Evolutionary conservation across 2,888 invertebrate genomes (phyloP).

Genomic region (Pteria penguin): DNA sequence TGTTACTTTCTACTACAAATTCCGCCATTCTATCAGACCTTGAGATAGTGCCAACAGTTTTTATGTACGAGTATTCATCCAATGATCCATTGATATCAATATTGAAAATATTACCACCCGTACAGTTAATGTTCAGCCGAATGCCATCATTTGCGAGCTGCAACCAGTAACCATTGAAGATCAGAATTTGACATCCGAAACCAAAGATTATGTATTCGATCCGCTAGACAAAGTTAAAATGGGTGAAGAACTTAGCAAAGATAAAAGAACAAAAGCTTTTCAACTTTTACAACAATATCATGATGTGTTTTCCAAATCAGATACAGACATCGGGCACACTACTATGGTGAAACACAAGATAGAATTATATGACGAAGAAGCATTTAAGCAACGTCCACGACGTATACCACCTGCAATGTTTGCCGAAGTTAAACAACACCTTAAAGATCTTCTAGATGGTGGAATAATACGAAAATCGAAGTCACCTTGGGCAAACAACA

Average conservation of each 20-base stretch:
- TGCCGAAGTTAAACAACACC: conserved; percentile 7
- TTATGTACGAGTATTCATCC: not conserved
- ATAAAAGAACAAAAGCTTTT: no score
- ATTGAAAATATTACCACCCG: not conserved
- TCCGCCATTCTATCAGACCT: not conserved
- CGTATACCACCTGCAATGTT: not conserved
- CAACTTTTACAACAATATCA: not conserved
- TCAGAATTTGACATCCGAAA: not conserved
- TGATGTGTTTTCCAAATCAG: not conserved
- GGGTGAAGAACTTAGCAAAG: no score
- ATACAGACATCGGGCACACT: conserved; percentile 10
- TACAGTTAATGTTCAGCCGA: not conserved
- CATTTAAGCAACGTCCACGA: conserved; percentile 5
- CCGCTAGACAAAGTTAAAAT: conserved; percentile 26
- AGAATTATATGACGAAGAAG: not conserved
- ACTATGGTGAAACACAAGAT: not conserved
- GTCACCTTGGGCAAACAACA: not conserved
- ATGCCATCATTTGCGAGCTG: not conserved
- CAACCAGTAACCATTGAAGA: conserved; percentile 1
- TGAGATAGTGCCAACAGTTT: conserved; percentile 9
- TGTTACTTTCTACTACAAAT: conserved; percentile 28
- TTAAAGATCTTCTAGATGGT: not conserved
- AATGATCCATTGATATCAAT: not conserved
- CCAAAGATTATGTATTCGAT: conserved; percentile 35
- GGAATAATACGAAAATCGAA: conserved; percentile 6